Evolutionary conservation across 2,113 vertebrate genomes (phyloP).

Genomic region (Hippoglossus stenolepis): DNA sequence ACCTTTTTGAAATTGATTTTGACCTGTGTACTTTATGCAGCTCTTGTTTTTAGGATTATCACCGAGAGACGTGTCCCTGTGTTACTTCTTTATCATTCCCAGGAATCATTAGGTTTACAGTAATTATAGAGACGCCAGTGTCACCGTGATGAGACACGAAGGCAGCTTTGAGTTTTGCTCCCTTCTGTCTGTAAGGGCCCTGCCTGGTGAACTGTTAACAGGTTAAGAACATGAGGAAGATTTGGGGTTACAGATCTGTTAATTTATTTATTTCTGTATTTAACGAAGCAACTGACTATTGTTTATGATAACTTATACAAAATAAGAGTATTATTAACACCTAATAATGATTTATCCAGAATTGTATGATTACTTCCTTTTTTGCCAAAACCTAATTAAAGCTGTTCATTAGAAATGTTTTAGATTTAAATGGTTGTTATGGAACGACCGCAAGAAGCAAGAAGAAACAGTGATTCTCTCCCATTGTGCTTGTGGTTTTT

Average conservation of each 20-base stretch:
- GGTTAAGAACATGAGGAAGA: constrained; percentile 25
- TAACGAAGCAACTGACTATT: constrained; percentile 63
- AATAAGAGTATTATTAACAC: constrained; percentile 72
- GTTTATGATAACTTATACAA: constrained; percentile 64
- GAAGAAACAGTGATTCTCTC: constrained; percentile 21
- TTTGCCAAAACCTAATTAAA: constrained; percentile 62
- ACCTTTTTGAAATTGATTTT: constrained; percentile 33
- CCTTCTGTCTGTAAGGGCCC: constrained; percentile 32
- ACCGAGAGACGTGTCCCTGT: constrained; percentile 38
- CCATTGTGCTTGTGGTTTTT: constrained; percentile 50
- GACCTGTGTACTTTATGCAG: constrained; percentile 30
- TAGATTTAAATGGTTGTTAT: constrained; percentile 37
- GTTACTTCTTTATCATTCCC: constrained; percentile 55
- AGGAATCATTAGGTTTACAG: constrained; percentile 52
- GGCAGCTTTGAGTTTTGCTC: constrained; percentile 35
- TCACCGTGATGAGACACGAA: constrained; percentile 38
- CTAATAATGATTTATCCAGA: constrained; percentile 62
- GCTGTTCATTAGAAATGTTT: constrained; percentile 42
- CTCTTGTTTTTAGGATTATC: constrained; percentile 33
- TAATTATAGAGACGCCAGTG: constrained; percentile 33
- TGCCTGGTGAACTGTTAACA: constrained; percentile 35
- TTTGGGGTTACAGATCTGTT: constrained; percentile 32
- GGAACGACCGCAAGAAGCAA: constrained; percentile 15
- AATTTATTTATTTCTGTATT: constrained; percentile 75
- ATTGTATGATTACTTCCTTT: constrained; percentile 58